Percentiles rank a stretch among this genome's conserved stretches.
These are phyloP conservation scores for Hippocampus zosterae DNA, from an alignment of 2,113 vertebrate genomes.

Conservation along the genomic window DNA sequence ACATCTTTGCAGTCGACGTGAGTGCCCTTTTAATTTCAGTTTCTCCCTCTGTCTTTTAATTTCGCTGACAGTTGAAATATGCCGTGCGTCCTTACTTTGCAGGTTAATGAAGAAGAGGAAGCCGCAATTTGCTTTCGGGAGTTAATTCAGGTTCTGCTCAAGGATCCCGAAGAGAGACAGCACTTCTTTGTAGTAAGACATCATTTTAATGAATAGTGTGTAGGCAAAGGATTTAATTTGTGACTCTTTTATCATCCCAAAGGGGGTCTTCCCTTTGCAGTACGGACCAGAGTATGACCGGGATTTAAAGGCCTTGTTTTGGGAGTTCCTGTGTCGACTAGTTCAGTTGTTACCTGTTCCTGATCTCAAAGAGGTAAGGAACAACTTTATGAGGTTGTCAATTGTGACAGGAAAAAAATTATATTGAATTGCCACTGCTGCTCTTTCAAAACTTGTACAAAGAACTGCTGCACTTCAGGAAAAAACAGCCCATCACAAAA, in stretches of 20 bases:
- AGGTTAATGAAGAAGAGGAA: slow-evolving; percentile 45
- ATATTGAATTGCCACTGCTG: background rate
- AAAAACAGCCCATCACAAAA: too few relatives aligned
- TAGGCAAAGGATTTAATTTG: background rate
- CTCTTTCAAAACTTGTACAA: too few relatives aligned
- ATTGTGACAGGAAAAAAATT: background rate
- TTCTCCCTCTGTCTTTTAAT: background rate
- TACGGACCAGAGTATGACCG: slow-evolving; percentile 70
- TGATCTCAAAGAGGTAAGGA: slow-evolving; percentile 59
- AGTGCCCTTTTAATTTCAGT: slow-evolving; percentile 1
- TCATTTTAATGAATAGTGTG: background rate
- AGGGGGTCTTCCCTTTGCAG: slow-evolving; percentile 69
- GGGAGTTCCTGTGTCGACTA: slow-evolving; percentile 72
- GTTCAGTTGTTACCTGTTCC: slow-evolving; percentile 64
- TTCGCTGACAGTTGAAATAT: background rate
- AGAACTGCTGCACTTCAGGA: too few relatives aligned
- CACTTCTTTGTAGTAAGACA: slow-evolving; percentile 58
- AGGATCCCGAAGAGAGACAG: slow-evolving; percentile 47
- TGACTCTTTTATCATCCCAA: background rate
- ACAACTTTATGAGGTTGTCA: background rate
- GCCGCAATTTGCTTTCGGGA: slow-evolving; percentile 35
- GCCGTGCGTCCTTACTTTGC: background rate
- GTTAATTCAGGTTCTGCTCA: slow-evolving; percentile 57
- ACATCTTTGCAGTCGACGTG: slow-evolving; percentile 9
- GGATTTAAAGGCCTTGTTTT: slow-evolving; percentile 72